Conservation (phyloP, 2,113 vertebrate species). For the Ptychochromis oligacanthus region DNA sequence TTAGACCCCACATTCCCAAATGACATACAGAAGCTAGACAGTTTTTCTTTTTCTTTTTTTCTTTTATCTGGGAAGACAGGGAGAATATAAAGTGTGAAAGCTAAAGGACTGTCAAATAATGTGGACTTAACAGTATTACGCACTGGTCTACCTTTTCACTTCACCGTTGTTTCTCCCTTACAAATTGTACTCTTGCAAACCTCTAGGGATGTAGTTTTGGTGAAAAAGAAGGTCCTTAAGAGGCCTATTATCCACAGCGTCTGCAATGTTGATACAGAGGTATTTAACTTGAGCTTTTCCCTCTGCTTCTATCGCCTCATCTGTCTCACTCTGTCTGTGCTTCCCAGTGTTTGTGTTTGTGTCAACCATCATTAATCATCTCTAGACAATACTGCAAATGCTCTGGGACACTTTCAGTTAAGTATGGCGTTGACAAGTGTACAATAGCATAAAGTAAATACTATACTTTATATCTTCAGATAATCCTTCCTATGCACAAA, state of each 20-base stretch:
- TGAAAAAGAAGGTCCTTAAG: constrained; percentile 61
- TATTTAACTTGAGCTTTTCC: constrained; percentile 68
- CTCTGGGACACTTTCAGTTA: constrained; percentile 54
- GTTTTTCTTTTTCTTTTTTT: not conserved
- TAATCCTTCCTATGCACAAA: not conserved
- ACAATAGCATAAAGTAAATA: not conserved
- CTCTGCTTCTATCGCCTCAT: constrained; percentile 68
- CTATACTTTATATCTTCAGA: not conserved
- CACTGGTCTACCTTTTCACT: not conserved
- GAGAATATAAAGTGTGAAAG: not conserved
- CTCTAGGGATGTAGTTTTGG: constrained; percentile 48
- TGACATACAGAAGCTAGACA: not conserved
- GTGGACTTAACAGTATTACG: not conserved
- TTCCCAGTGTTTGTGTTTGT: constrained; percentile 66
- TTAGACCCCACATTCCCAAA: not conserved
- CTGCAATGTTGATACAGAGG: constrained; percentile 63
- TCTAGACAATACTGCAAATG: constrained; percentile 43
- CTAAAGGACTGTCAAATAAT: not conserved
- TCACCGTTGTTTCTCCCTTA: not conserved
- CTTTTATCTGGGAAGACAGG: not conserved
- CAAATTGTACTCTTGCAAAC: constrained; percentile 44
- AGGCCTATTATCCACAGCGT: constrained; percentile 69
- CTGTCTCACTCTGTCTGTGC: constrained; percentile 65
- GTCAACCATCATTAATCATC: constrained; percentile 71
- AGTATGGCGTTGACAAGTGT: constrained; percentile 17